A percentile compares a stretch with the other conserved stretches of the same genome.
Evolutionary conservation across 2,888 invertebrate genomes (phyloP).

Genomic region (Mellilla xanthometata): DNA sequence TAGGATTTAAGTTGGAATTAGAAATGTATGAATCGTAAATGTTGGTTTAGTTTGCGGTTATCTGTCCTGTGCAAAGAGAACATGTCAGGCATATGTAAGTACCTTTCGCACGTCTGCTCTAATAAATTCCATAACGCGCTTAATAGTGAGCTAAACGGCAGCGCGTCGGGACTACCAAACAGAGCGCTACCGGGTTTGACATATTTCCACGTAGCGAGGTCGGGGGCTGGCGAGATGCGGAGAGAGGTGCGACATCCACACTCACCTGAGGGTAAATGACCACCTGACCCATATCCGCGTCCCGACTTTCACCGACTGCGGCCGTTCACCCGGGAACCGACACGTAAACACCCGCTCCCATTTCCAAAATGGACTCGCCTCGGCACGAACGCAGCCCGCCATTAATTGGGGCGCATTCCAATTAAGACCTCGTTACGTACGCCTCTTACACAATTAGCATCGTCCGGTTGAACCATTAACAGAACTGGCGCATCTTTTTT

Average conservation of each 20-base stretch:
- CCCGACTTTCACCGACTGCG: constrained; percentile 76
- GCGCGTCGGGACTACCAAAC: constrained; percentile 29
- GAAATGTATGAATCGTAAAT: constrained; percentile 13
- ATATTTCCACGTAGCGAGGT: constrained; percentile 41
- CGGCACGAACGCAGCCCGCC: constrained; percentile 55
- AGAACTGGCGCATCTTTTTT: constrained; percentile 46
- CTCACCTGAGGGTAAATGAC: constrained; percentile 76
- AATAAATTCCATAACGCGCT: constrained; percentile 28
- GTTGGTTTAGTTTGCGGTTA: constrained; percentile 12
- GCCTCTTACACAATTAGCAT: constrained; percentile 74
- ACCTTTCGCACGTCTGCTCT: constrained; percentile 25
- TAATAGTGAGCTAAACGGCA: constrained; percentile 27
- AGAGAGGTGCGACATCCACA: constrained; percentile 46
- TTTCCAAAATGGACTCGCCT: constrained; percentile 67
- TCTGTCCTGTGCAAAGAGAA: constrained; percentile 19
- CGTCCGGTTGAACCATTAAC: constrained; percentile 53
- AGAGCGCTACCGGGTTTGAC: constrained; percentile 40
- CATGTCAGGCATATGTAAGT: constrained; percentile 22
- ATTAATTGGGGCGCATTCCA: constrained; percentile 80
- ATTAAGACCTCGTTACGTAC: constrained; percentile 74
- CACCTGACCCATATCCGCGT: constrained; percentile 76
- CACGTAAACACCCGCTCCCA: constrained; percentile 68
- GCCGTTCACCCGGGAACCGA: constrained; percentile 76
- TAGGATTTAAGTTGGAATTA: constrained; percentile 15
- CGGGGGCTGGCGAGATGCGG: constrained; percentile 36